These are phyloP conservation scores for Ondatra zibethicus DNA, from an alignment of 2,113 vertebrate species.

Conservation along the genomic window DNA sequence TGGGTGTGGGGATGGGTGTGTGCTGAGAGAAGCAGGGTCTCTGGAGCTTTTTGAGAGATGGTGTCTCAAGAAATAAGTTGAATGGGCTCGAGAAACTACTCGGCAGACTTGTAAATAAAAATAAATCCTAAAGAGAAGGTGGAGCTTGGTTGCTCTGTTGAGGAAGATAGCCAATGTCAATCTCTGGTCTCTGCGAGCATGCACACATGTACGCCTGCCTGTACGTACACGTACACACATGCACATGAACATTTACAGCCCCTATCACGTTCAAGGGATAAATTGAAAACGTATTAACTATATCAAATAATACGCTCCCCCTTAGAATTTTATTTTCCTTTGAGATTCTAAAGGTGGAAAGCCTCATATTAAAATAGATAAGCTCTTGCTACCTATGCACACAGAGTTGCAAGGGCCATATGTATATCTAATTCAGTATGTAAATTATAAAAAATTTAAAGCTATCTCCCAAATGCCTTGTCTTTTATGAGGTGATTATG, in stretches of 20 bases:
- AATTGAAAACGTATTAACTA: conserved; percentile 16
- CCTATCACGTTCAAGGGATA: neutral
- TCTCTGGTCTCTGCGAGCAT: neutral
- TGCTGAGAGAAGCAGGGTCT: neutral
- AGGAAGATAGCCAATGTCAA: neutral
- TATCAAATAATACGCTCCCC: neutral
- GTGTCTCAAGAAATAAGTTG: neutral
- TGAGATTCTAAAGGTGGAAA: neutral
- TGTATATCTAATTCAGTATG: neutral
- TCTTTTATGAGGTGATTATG: conserved; percentile 37
- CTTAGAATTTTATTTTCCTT: conserved; percentile 50
- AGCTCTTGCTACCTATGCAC: neutral
- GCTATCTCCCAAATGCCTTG: neutral
- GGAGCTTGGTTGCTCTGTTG: too few species aligned
- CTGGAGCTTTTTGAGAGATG: neutral
- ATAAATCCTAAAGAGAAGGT: too few species aligned
- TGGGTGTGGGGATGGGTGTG: rapidly evolving
- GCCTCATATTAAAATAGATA: neutral
- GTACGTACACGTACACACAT: neutral
- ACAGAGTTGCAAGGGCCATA: neutral
- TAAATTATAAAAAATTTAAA: conserved; percentile 2
- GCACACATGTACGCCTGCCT: neutral
- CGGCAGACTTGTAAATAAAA: too few species aligned
- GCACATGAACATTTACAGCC: neutral
- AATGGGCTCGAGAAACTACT: neutral